phyloP scores from a whole-genome alignment of 2,797 vertebrate species.

The Tarsius wallacei region DNA sequence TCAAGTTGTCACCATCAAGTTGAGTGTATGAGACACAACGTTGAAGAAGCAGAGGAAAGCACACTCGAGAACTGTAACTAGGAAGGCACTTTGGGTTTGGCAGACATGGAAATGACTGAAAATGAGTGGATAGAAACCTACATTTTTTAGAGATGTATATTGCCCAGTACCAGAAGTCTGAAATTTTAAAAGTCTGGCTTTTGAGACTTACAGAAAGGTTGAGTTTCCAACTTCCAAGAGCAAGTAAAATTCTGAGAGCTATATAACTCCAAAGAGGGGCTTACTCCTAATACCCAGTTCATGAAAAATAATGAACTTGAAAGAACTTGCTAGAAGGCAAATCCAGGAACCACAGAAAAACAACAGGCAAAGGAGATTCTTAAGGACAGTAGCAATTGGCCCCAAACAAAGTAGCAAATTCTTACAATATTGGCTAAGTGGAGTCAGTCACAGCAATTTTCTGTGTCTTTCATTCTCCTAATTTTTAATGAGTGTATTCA shows the following conservation, averaged over 20 bases:
- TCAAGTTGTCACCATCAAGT: neutral
- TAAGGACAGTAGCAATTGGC: neutral
- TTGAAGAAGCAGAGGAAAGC: neutral
- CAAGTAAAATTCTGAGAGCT: neutral
- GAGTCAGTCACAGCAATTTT: neutral
- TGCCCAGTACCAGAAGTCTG: neutral
- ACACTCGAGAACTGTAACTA: neutral
- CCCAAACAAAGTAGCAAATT: neutral
- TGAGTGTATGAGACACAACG: neutral
- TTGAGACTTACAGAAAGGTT: neutral
- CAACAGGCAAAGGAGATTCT: neutral
- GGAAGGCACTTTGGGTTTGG: neutral
- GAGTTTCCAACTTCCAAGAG: neutral
- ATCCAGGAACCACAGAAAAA: neutral
- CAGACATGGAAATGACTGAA: neutral
- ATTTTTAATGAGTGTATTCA: neutral
- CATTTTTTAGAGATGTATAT: neutral
- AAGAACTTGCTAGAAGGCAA: neutral
- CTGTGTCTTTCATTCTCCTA: neutral
- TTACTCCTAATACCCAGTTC: neutral
- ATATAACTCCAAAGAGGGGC: neutral
- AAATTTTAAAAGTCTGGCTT: neutral
- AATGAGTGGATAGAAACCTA: neutral
- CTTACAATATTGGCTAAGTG: neutral
- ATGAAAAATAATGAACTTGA: neutral